phyloP scores from a whole-genome alignment of 2,113 vertebrate genomes.

The Mus musculus region GRCm39 chr14:104621001-104621500 shows the following conservation, averaged over 20 bases:
- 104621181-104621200: neutral
- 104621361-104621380: neutral
- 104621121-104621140: neutral
- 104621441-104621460: neutral
- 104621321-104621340: neutral
- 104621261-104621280: neutral
- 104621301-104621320: neutral
- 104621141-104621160: neutral
- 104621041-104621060: neutral
- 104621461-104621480: no score
- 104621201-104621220: neutral
- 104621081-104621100: neutral
- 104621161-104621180: neutral
- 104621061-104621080: neutral
- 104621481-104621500: neutral
- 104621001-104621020: conserved; percentile 30
- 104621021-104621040: conserved; percentile 28
- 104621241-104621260: neutral
- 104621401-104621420: neutral
- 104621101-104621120: neutral
- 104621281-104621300: no score
- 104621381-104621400: neutral
- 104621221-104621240: neutral
- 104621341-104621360: neutral
- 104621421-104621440: neutral